phyloP scores from a whole-genome alignment of 2,797 vertebrate genomes.

The Aselliscus stoliczkanus region DNA sequence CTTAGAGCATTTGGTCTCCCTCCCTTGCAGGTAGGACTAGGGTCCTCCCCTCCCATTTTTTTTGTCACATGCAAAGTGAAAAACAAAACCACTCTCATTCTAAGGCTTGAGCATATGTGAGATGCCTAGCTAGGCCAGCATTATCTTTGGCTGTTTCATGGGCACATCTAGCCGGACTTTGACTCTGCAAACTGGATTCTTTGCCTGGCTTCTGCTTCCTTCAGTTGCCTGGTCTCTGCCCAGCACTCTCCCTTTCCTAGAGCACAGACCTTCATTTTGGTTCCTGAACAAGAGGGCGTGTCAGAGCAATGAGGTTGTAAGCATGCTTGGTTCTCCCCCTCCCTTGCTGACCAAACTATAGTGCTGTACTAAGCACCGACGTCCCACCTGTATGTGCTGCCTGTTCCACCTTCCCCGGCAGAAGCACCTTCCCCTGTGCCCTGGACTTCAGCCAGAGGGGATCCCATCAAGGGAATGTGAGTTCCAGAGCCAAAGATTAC shows the following conservation, averaged over 20 bases:
- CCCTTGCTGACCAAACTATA: not conserved
- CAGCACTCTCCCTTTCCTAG: not conserved
- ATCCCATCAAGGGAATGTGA: constrained; percentile 4
- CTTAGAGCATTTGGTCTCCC: not conserved
- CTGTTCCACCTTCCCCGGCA: not conserved
- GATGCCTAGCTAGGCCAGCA: not conserved
- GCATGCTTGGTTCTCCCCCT: not conserved
- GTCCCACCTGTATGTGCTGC: not conserved
- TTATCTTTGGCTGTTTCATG: not conserved
- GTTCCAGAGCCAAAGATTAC: not conserved
- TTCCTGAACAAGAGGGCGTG: not conserved
- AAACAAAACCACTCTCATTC: not conserved
- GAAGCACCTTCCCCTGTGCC: not conserved
- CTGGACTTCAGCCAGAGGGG: constrained; percentile 1
- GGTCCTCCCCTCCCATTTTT: not conserved
- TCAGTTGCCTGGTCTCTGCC: not conserved
- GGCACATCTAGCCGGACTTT: not conserved
- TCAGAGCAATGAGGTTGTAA: not conserved
- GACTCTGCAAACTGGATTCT: not conserved
- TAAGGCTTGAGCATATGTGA: not conserved
- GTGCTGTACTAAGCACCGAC: not conserved
- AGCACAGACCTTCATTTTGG: not conserved
- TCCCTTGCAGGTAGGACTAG: not conserved
- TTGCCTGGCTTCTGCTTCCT: not conserved
- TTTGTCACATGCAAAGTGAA: not conserved